Evolutionary conservation across 2,797 vertebrate species (phyloP).

Genomic region (Protosalanx chinensis): DNA sequence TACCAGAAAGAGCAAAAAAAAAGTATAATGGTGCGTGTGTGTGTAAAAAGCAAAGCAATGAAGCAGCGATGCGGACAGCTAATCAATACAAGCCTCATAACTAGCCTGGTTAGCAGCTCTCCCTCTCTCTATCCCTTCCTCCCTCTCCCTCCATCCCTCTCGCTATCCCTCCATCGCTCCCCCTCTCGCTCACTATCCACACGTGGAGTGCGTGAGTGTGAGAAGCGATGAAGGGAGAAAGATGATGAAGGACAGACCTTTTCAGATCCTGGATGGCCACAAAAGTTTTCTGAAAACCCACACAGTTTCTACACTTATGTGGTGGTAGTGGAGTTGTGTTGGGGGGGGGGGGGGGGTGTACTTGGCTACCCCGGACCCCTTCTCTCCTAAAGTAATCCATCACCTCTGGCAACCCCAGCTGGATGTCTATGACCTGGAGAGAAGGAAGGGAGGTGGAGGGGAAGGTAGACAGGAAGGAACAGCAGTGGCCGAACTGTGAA

Average conservation of each 20-base stretch:
- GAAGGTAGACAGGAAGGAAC: background rate
- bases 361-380: slow-evolving; percentile 39
- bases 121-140: slow-evolving; percentile 53
- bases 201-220: background rate
- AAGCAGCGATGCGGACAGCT: slow-evolving; percentile 64
- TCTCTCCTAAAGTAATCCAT: slow-evolving; percentile 55
- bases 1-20: background rate
- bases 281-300: no score
- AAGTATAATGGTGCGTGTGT: no score
- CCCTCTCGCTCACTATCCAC: background rate
- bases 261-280: no score
- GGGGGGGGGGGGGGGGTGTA: slow-evolving; percentile 30
- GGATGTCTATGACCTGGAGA: slow-evolving; percentile 31
- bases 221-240: background rate
- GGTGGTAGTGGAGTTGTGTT: slow-evolving; percentile 43
- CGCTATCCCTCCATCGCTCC: background rate
- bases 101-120: slow-evolving; percentile 65
- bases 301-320: slow-evolving; percentile 5
- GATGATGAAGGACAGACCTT: background rate
- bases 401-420: slow-evolving; percentile 39
- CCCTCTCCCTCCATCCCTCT: background rate
- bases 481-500: background rate
- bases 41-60: slow-evolving; percentile 57
- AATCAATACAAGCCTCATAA: slow-evolving; percentile 73
- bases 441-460: background rate